Percentiles rank a stretch among this genome's conserved stretches.
phyloP scores from a whole-genome alignment of 1,140 invertebrate genomes.

The Rhyacophila brunnea region DNA sequence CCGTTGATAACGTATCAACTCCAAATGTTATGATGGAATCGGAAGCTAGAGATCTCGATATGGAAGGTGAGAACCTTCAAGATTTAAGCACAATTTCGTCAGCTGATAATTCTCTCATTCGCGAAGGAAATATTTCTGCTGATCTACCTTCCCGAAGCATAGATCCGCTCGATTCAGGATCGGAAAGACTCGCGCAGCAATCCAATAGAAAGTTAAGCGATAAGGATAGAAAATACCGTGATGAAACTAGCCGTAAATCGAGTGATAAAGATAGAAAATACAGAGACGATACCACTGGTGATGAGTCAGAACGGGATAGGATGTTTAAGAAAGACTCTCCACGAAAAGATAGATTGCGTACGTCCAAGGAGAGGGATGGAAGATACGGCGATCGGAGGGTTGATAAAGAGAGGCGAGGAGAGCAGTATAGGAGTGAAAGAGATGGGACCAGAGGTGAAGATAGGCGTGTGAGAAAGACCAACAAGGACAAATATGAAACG shows the following conservation, averaged over 20 bases:
- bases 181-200: conserved; percentile 15
- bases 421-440: conserved; percentile 34
- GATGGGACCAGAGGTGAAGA: conserved; percentile 39
- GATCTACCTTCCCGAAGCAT: conserved; percentile 9
- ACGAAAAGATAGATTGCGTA: conserved; percentile 44
- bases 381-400: conserved; percentile 41
- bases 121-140: conserved; percentile 44
- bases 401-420: conserved; percentile 39
- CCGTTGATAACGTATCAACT: conserved; percentile 10
- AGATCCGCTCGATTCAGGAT: conserved; percentile 24
- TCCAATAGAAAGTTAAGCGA: conserved; percentile 3
- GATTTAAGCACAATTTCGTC: conserved; percentile 49
- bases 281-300: conserved; percentile 43
- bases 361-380: conserved; percentile 42
- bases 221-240: not conserved
- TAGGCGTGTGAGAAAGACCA: conserved; percentile 29
- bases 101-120: conserved; percentile 41
- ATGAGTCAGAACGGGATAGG: conserved; percentile 49
- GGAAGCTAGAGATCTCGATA: conserved; percentile 53
- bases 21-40: conserved; percentile 35
- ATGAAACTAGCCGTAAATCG: conserved; percentile 8
- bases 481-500: conserved; percentile 47
- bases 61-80: conserved; percentile 61
- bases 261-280: conserved; percentile 32
- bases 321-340: conserved; percentile 42